Base-by-base conservation (phyloP, 2,888 invertebrate genomes). In the Lepidocyrtinus sp. region DNA sequence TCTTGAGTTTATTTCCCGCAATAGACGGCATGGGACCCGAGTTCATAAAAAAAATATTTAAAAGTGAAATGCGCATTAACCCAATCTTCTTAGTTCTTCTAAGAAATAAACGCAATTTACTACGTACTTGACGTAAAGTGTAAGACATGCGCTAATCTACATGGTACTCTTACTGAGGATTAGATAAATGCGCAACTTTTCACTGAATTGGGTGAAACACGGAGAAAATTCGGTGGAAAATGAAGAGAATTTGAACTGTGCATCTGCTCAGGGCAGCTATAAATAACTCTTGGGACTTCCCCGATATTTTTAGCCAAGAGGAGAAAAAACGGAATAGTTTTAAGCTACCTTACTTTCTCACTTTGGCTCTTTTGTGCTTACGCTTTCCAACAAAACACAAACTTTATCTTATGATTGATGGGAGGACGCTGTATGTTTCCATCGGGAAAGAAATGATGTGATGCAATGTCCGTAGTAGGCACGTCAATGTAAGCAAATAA, bases 251-350 rank as follows among this genome's bases (percentile, higher is more conserved):
- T 64, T 77, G 65, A 71, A 77, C 77, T 72, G 68, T 74, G 62
- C 62, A 68, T 65, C 65, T 59, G 17, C n/a, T 21, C 64, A 25
- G 61, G 62, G 55, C 62, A 72, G 59, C 79, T 79, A 79, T 74
- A 79, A 79, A 79, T 79, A 79, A 74, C 79, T 79, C 55, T 62
- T 21, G 25, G 79, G 74, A 17, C 17, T 79, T 74, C 27, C 79
- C 79, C 74, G 74, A 74, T 79, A 79, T 79, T 79, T 79, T 79
- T 79, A 79, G 79, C 73, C 68, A 2, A n/a, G n/a, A n/a, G n/a
- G n/a, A n/a, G n/a, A n/a, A 36, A 9, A 36, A 36, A 9, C 36
- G 7, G 5, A 5, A 36, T 36, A 12, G 5, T 36, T 36, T 5
- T 36, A 36, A 36, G 36, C 36, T 9, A 9, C 7, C 12, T 36